Conservation (phyloP, 2,888 invertebrate genomes). For the Mongoloraphidia duomilia region DNA sequence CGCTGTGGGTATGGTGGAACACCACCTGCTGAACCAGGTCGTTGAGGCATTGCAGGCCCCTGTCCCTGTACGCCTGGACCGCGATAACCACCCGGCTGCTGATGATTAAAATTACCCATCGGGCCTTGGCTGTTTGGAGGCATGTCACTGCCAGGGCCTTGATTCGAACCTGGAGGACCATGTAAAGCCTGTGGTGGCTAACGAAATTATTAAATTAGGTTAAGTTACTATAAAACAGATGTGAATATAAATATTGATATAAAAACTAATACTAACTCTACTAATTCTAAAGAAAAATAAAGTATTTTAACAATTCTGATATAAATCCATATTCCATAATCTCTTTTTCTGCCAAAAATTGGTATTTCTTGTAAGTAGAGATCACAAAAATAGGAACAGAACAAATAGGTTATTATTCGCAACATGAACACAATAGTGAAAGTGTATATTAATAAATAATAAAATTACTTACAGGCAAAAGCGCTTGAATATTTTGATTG, state of each 20-base stretch:
- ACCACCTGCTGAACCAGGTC: slow-evolving; percentile 40
- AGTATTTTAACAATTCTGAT: too few species aligned
- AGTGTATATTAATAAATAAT: too few species aligned
- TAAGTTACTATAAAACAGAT: background rate
- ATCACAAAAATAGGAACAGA: too few species aligned
- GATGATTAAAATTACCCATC: slow-evolving; percentile 30
- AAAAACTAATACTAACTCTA: background rate
- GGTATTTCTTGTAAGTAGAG: too few species aligned
- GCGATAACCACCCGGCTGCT: slow-evolving; percentile 26
- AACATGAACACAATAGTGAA: background rate
- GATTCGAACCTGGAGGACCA: slow-evolving; percentile 1
- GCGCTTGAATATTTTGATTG: slow-evolving; percentile 78
- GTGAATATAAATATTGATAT: background rate
- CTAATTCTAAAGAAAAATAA: too few species aligned
- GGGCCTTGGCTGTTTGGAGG: slow-evolving; percentile 27
- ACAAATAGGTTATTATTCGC: background rate
- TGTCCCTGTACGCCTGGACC: slow-evolving; percentile 34
- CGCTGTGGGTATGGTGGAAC: slow-evolving; percentile 51
- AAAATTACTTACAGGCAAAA: slow-evolving; percentile 61
- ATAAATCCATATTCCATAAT: too few species aligned
- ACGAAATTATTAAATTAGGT: background rate
- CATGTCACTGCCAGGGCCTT: slow-evolving; percentile 17
- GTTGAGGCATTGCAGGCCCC: slow-evolving; percentile 36
- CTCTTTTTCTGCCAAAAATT: too few species aligned
- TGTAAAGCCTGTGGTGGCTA: slow-evolving; percentile 7